Conservation (phyloP, 1,140 invertebrate genomes). For the Olivierus martensii region DNA sequence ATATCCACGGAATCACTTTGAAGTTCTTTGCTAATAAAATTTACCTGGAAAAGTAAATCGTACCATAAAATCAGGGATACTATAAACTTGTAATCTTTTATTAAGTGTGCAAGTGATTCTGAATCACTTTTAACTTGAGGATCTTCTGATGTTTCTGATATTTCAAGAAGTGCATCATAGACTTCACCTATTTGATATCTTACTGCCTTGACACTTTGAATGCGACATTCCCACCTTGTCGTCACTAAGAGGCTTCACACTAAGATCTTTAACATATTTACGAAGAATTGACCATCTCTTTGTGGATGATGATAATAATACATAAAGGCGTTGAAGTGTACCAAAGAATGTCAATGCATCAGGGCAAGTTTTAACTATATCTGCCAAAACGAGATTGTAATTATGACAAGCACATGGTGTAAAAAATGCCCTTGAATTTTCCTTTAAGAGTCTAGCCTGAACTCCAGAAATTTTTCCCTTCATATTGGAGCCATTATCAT, state of each 20-base stretch:
- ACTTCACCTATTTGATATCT: background rate
- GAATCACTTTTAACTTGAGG: background rate
- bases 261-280: constrained; percentile 20
- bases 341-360: constrained; percentile 15
- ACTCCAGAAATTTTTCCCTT: background rate
- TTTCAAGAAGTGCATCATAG: background rate
- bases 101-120: background rate
- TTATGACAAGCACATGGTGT: constrained; percentile 6
- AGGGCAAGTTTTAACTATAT: too few relatives aligned
- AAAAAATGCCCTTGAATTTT: constrained; percentile 7
- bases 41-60: background rate
- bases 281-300: constrained; percentile 22
- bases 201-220: background rate
- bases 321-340: constrained; percentile 23
- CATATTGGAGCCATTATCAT: constrained; percentile 5
- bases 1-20: background rate
- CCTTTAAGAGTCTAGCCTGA: background rate
- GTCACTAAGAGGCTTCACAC: constrained; percentile 23
- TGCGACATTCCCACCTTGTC: constrained; percentile 21
- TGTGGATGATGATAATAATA: constrained; percentile 23
- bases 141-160: background rate
- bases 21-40: background rate
- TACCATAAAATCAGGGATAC: background rate
- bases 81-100: background rate
- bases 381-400: background rate